Conservation (phyloP, 2,797 vertebrate genomes). For the Acanthurus tractus region DNA sequence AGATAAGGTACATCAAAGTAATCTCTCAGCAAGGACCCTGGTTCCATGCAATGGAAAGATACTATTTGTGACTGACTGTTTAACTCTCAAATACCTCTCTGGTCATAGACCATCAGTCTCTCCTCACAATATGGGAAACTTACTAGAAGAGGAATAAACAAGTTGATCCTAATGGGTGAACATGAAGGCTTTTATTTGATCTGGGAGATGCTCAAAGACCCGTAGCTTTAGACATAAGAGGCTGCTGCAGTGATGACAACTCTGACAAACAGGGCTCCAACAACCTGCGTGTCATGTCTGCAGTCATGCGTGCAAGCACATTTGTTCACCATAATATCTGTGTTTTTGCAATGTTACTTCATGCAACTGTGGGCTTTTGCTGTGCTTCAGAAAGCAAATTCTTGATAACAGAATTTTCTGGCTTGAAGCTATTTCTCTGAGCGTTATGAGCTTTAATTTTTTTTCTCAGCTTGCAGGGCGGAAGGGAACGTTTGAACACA, state of each 20-base stretch:
- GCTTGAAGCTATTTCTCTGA: conserved; percentile 15
- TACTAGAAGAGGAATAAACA: conserved; percentile 61
- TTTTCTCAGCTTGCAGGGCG: not conserved
- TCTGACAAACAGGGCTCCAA: conserved; percentile 8
- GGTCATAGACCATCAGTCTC: conserved; percentile 47
- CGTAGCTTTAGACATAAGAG: conserved; percentile 36
- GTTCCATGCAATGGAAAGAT: conserved; percentile 72
- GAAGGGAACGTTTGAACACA: not conserved
- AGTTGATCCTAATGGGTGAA: conserved; percentile 66
- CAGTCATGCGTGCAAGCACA: not conserved
- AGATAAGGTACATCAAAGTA: conserved; percentile 68
- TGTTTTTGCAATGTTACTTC: not conserved
- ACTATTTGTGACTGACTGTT: conserved; percentile 69
- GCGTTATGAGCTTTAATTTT: conserved; percentile 3
- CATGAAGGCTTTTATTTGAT: conserved; percentile 61
- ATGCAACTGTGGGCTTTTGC: conserved; percentile 12
- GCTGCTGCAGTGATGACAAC: conserved; percentile 29
- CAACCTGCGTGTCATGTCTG: conserved; percentile 3
- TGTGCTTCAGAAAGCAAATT: conserved; percentile 1
- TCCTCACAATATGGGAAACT: conserved; percentile 35
- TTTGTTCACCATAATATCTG: conserved; percentile 1
- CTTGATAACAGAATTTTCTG: not conserved
- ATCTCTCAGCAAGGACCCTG: conserved; percentile 42
- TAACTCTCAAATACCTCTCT: conserved; percentile 58
- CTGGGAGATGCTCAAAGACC: conserved; percentile 29